A percentile compares a stretch with the other conserved stretches of the same genome.
Conservation (phyloP, 2,888 invertebrate species). For the Andricus curvator region DNA sequence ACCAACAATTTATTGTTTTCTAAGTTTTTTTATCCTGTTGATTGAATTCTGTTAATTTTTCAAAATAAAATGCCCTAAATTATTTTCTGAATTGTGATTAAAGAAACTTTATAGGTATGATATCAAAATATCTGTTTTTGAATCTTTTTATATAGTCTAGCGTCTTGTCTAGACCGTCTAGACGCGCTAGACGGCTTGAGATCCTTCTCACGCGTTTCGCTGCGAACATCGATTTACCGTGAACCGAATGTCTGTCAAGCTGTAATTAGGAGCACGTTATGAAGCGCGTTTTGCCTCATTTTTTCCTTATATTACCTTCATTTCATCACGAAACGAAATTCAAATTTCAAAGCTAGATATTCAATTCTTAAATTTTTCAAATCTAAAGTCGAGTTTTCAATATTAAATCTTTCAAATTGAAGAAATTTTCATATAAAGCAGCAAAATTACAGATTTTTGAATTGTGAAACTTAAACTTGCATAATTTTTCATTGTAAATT, state of each 20-base stretch:
- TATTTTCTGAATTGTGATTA: neutral
- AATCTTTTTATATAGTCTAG: conserved; percentile 24
- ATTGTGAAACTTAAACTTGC: too few relatives aligned
- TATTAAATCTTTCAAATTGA: too few relatives aligned
- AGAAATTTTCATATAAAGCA: too few relatives aligned
- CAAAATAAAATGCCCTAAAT: neutral
- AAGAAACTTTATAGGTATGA: neutral
- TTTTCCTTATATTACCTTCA: neutral
- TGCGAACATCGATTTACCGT: conserved; percentile 54
- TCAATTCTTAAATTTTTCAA: too few relatives aligned
- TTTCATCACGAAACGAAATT: neutral
- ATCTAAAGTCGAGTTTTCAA: too few relatives aligned
- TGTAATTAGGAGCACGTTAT: conserved; percentile 70
- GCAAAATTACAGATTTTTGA: too few relatives aligned
- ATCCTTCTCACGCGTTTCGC: conserved; percentile 26
- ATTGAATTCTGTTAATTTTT: too few relatives aligned
- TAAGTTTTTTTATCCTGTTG: too few relatives aligned
- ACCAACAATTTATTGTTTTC: too few relatives aligned
- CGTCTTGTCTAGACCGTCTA: neutral
- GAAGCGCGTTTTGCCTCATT: conserved; percentile 22
- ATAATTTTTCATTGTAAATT: too few relatives aligned
- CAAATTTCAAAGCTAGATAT: neutral
- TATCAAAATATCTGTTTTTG: neutral
- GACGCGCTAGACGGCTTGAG: neutral
- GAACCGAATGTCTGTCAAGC: conserved; percentile 67